Base-by-base conservation (phyloP, 2,797 vertebrate species). In the Heteromormyrus szaboi region DNA sequence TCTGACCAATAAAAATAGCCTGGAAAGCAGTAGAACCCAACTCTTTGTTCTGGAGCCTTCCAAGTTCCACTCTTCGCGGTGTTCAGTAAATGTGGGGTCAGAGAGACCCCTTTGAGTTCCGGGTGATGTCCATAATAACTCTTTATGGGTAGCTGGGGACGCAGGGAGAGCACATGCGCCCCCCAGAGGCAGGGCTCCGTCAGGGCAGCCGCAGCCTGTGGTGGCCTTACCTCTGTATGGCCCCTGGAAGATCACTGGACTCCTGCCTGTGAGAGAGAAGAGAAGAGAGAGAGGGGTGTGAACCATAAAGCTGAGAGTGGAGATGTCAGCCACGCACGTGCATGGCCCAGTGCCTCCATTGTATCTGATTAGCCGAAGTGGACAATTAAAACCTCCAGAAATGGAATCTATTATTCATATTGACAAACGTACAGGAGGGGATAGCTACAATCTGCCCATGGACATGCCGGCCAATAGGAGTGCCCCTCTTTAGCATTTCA, bases 171-270 rank as follows among this genome's bases (percentile, higher is more conserved):
- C 14, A 22, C 37, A 48, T n/a, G 17, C 2, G 17, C 79, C 19
- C 19, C 37, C 37, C 0, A 48, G 79, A 44, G 79, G 19, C 17
- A 48, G 19, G 6, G 17, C 44, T 83, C 19, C 22, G 2, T 44
- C 79, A 83, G 44, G 19, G n/a, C 79, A n/a, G 46, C 68, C 19
- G 12, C 9, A 72, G 29, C 29, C 65, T 72, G 29, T 29, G 84
- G 37, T n/a, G 19, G 89, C 12, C 51, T 46, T 90, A 96, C 96
- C 96, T 96, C 93, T 96, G 96, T 93, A 96, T 95, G 87, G 94
- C 92, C 92, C 96, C 96, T 62, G 96, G 94, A 92, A 96, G 95
- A 93, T 96, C 96, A 87, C 94, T 93, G 93, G 94, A 95, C 93
- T 96, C 96, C 95, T 96, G 96, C 95, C 96, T 96, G 93, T 83